A percentile compares a stretch with the other conserved stretches of the same genome.
Evolutionary conservation across 2,888 invertebrate genomes (phyloP).

Genomic region (Lithophane socia): DNA sequence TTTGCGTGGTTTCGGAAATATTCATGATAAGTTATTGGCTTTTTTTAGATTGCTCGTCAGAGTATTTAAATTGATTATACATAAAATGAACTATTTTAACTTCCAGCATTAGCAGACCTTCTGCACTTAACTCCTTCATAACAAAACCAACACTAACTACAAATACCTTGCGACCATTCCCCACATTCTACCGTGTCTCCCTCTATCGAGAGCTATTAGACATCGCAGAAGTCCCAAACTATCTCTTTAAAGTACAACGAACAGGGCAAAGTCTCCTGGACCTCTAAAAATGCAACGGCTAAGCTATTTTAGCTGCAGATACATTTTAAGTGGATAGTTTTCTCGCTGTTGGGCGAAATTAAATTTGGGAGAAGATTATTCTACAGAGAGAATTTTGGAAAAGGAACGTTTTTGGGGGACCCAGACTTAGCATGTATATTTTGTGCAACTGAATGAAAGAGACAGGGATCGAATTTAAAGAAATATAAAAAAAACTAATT

Average conservation of each 20-base stretch:
- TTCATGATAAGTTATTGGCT: too few relatives aligned
- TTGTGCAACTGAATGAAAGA: too few relatives aligned
- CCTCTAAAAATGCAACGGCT: slow-evolving; percentile 55
- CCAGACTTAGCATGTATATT: neutral
- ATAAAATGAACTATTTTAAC: too few relatives aligned
- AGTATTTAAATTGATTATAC: too few relatives aligned
- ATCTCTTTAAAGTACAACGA: slow-evolving; percentile 18
- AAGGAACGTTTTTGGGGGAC: neutral
- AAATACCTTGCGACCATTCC: slow-evolving; percentile 58
- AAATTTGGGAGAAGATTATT: slow-evolving; percentile 26
- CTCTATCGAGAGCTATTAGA: slow-evolving; percentile 60
- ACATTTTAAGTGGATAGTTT: slow-evolving; percentile 17
- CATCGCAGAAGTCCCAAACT: slow-evolving; percentile 36
- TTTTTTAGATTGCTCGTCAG: too few relatives aligned
- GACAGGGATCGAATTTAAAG: too few relatives aligned
- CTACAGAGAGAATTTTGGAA: neutral
- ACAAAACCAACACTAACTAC: slow-evolving; percentile 22
- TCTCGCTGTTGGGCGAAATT: slow-evolving; percentile 9
- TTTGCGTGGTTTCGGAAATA: too few relatives aligned
- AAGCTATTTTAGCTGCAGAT: slow-evolving; percentile 33
- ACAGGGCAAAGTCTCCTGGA: neutral
- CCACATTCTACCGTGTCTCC: slow-evolving; percentile 50
- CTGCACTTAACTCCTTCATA: neutral
- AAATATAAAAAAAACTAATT: neutral
- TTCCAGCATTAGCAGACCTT: slow-evolving; percentile 11